phyloP scores from a whole-genome alignment of 2,888 invertebrate genomes.

The Tridacna crocea region DNA sequence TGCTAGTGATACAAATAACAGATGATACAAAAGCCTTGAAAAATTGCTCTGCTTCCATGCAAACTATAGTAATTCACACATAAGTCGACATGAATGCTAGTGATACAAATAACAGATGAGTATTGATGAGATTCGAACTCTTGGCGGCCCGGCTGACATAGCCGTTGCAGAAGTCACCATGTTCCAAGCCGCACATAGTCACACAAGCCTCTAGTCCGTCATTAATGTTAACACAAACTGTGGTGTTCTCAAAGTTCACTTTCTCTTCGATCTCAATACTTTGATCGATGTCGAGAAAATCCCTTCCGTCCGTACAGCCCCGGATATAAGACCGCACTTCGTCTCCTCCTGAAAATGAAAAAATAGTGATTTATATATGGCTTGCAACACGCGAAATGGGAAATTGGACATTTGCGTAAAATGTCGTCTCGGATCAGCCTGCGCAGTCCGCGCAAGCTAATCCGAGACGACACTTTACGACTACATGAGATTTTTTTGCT shows the following conservation, averaged over 20 bases:
- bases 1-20: neutral
- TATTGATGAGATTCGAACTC: neutral
- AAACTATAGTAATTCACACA: too few relatives aligned
- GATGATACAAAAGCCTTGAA: too few relatives aligned
- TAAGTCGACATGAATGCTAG: neutral
- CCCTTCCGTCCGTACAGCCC: conserved; percentile 46
- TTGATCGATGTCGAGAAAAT: conserved; percentile 28
- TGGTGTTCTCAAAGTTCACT: conserved; percentile 44
- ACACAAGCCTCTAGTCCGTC: conserved; percentile 50
- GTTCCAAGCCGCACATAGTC: conserved; percentile 34
- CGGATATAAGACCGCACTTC: conserved; percentile 33
- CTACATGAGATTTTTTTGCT: too few relatives aligned
- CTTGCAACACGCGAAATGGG: too few relatives aligned
- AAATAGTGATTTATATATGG: neutral
- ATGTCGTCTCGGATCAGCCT: too few relatives aligned
- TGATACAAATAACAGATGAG: neutral
- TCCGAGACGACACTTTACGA: too few relatives aligned
- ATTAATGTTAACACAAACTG: conserved; percentile 39
- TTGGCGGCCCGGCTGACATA: conserved; percentile 14
- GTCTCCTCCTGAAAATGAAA: conserved; percentile 19
- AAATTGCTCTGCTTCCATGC: too few relatives aligned
- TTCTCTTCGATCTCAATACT: neutral
- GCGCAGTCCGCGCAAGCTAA: too few relatives aligned
- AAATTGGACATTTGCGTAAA: too few relatives aligned
- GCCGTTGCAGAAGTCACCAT: conserved; percentile 53